Evolutionary conservation across 2,113 vertebrate species (phyloP).

Genomic region (Ornithorhynchus anatinus): DNA sequence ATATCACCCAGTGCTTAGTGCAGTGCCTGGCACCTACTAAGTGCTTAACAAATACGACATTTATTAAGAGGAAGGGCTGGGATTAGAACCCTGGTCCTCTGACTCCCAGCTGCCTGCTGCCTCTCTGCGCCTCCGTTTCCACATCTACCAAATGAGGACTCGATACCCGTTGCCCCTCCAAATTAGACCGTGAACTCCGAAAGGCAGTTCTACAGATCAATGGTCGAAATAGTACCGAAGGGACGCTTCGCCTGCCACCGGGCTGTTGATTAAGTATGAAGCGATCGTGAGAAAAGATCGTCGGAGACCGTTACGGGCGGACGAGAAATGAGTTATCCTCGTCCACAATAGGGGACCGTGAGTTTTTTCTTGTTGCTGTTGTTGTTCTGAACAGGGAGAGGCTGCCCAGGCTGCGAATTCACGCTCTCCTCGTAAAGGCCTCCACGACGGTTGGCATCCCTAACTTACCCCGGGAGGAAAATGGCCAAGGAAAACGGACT

Average conservation of each 20-base stretch:
- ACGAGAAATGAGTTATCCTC: constrained; percentile 43
- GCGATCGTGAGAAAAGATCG: constrained; percentile 60
- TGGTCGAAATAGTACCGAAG: constrained; percentile 56
- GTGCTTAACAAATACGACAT: no score
- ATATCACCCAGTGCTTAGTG: no score
- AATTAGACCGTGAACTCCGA: constrained; percentile 53
- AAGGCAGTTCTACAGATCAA: constrained; percentile 64
- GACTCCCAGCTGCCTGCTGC: no score
- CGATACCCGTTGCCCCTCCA: constrained; percentile 57
- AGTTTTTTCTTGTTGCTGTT: neutral
- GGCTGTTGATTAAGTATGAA: constrained; percentile 60
- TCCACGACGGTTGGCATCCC: neutral
- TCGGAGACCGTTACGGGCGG: constrained; percentile 43
- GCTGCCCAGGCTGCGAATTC: neutral
- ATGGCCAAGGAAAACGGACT: no score
- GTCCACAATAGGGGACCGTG: neutral
- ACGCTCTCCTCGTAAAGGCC: neutral
- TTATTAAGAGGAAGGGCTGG: no score
- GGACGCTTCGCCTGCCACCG: constrained; percentile 35
- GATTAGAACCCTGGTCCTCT: constrained; percentile 40
- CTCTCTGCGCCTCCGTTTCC: no score
- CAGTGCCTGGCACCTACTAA: no score
- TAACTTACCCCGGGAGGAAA: no score
- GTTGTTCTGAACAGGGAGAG: no score
- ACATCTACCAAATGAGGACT: constrained; percentile 61